Evolutionary conservation across 2,888 invertebrate species (phyloP), one percentile per base, ranked within the genome.

Genomic region (Synergus itoensis): DNA sequence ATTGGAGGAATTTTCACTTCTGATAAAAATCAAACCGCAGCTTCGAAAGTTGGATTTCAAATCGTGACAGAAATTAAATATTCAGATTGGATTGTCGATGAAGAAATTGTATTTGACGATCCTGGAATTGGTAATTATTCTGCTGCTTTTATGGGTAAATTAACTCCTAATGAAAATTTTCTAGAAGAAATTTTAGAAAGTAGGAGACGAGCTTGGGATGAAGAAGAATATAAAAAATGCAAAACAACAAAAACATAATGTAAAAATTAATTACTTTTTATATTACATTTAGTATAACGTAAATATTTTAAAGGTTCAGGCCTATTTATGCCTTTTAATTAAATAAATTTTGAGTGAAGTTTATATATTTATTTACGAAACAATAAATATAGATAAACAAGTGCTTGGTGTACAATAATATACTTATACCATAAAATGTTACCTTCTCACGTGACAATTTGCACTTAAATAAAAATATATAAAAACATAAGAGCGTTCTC

Each of bases 51-150:
- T 5, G 88, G 87, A 0, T 90, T 89, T 16, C 11, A 82, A 65
- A 75, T 81, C 0, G 48, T 90, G 5, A 81, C 85, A 5, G 93
- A 93, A 87, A 91, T 93, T 12, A 88, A 89, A 48, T 94, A 94
- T 83, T 90, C 90, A 2, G 90, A 90, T 5, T 94, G 93, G 93
- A 77, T 90, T 8, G 89, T 93, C 75, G 84, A 92, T 14, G 91
- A 92, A 16, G 88, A 91, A 69, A 84, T 93, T n/a, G 89, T 93
- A 5, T 93, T 94, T 84, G 92, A 92, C 41, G 92, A 93, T 86
- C 93, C 93, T 0, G 94, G 94, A 11, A 90, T 92, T 57, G 93
- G 93, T 7, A 94, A 94, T 88, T 93, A 93, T 84, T 92, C 93
- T 0, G 90, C 85, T n/a, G 88, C 88, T 9, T 87, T 89, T 16